These are phyloP conservation scores for Mus caroli DNA, from an alignment of 2,797 vertebrate species.

Conservation along the genomic window DNA sequence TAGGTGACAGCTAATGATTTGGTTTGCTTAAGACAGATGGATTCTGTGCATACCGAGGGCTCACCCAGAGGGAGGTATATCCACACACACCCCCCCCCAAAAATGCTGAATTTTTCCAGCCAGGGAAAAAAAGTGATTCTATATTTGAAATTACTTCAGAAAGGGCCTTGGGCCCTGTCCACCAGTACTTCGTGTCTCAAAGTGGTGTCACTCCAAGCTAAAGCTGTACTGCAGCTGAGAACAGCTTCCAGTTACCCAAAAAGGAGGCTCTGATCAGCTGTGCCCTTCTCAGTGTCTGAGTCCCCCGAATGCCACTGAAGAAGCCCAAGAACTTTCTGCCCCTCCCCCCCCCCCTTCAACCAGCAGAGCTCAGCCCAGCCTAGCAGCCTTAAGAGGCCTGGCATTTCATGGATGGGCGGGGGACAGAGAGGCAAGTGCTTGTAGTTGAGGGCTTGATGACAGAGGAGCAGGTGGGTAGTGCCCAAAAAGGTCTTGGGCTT, in stretches of 20 bases:
- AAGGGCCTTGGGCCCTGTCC: conserved; percentile 42
- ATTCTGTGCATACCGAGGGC: conserved; percentile 15
- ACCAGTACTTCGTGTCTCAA: conserved; percentile 1
- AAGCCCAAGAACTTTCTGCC: conserved; percentile 46
- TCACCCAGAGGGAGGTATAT: conserved; percentile 6
- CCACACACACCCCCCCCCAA: too few species aligned
- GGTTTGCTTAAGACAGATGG: conserved; percentile 28
- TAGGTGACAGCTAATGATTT: neutral
- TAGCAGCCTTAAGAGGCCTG: conserved; percentile 49
- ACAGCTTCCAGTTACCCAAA: neutral
- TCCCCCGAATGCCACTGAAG: neutral
- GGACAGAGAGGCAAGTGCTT: conserved; percentile 59
- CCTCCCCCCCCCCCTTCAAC: neutral
- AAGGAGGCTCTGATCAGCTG: conserved; percentile 1
- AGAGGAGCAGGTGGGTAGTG: conserved; percentile 82
- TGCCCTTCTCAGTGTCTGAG: neutral
- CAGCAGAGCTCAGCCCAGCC: conserved; percentile 44
- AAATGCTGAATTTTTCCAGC: conserved; percentile 30
- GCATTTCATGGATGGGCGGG: conserved; percentile 51
- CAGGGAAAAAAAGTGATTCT: conserved; percentile 37
- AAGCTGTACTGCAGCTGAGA: neutral
- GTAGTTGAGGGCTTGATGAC: conserved; percentile 80
- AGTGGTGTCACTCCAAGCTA: neutral
- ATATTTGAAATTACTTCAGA: conserved; percentile 59
- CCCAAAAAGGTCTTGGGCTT: conserved; percentile 71